phyloP scores from a whole-genome alignment of 2,888 invertebrate genomes.

The Clistopyga incitator region DNA sequence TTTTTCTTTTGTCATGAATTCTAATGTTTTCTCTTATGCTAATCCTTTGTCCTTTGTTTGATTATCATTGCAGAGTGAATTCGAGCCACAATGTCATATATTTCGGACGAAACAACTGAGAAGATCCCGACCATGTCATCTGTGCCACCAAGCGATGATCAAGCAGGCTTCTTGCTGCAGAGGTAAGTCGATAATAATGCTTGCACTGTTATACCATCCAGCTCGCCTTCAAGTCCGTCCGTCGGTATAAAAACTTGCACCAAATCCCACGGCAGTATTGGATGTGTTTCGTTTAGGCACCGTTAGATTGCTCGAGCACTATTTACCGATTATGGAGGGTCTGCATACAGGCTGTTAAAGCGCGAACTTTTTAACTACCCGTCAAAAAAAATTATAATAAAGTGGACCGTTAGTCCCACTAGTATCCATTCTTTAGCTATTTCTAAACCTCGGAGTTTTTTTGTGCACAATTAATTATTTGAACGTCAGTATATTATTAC shows the following conservation, averaged over 20 bases:
- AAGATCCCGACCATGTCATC: constrained; percentile 91
- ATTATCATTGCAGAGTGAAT: constrained; percentile 88
- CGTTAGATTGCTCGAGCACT: constrained; percentile 25
- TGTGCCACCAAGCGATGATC: constrained; percentile 91
- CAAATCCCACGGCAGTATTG: constrained; percentile 13
- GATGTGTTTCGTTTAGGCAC: constrained; percentile 35
- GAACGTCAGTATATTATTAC: too few species aligned
- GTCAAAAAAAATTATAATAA: neutral
- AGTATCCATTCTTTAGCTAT: too few species aligned
- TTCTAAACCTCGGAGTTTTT: too few species aligned
- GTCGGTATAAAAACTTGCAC: constrained; percentile 55
- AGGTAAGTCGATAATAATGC: constrained; percentile 86
- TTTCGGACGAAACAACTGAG: constrained; percentile 91
- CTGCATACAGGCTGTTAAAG: neutral
- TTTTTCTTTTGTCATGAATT: neutral
- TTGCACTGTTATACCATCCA: constrained; percentile 40
- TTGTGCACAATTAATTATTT: too few species aligned
- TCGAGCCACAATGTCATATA: constrained; percentile 89
- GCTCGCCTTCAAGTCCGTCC: neutral
- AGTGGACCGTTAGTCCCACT: neutral
- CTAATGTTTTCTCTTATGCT: neutral
- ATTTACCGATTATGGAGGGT: neutral
- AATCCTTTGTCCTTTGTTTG: constrained; percentile 38
- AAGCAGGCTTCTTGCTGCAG: constrained; percentile 91
- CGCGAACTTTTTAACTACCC: neutral